A percentile compares a stretch with the other conserved stretches of the same genome.
These are phyloP conservation scores for Camponotus pennsylvanicus DNA, from an alignment of 1,140 invertebrate genomes.

Conservation along the genomic window DNA sequence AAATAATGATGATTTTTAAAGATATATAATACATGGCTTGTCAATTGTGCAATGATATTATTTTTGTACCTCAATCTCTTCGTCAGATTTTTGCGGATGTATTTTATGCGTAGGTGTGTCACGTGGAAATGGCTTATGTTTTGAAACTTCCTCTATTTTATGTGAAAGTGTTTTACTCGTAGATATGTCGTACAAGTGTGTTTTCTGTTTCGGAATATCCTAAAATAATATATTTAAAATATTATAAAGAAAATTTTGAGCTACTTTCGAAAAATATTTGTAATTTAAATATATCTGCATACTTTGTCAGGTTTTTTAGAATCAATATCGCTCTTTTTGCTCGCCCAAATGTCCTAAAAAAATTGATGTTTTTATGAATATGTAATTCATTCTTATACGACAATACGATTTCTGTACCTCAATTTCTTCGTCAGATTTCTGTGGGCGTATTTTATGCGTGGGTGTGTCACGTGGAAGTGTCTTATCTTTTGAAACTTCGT, in stretches of 20 bases:
- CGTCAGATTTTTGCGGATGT: not conserved
- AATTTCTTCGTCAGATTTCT: constrained; percentile 26
- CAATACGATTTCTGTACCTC: constrained; percentile 45
- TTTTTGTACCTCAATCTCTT: constrained; percentile 61
- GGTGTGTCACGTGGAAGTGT: not conserved
- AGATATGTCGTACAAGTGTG: constrained; percentile 2
- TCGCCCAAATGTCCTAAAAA: constrained; percentile 63
- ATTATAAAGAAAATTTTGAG: not conserved
- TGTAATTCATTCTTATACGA: not conserved
- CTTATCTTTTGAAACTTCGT: constrained; percentile 27
- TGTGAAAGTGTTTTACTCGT: not conserved
- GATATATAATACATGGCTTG: no score
- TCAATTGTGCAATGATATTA: no score
- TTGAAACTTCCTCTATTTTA: constrained; percentile 10
- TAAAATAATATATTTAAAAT: constrained; percentile 39
- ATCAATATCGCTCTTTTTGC: not conserved
- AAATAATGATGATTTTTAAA: no score
- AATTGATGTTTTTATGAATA: not conserved
- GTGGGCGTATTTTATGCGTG: constrained; percentile 11
- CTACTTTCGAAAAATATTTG: not conserved
- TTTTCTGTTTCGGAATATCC: constrained; percentile 28
- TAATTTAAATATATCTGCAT: constrained; percentile 28
- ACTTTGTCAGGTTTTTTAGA: constrained; percentile 35
- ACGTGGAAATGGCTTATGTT: constrained; percentile 5
- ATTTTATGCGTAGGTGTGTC: constrained; percentile 20